Evolutionary conservation across 2,113 vertebrate species (phyloP), one percentile per base, ranked within the genome.

Genomic region (Morone saxatilis): DNA sequence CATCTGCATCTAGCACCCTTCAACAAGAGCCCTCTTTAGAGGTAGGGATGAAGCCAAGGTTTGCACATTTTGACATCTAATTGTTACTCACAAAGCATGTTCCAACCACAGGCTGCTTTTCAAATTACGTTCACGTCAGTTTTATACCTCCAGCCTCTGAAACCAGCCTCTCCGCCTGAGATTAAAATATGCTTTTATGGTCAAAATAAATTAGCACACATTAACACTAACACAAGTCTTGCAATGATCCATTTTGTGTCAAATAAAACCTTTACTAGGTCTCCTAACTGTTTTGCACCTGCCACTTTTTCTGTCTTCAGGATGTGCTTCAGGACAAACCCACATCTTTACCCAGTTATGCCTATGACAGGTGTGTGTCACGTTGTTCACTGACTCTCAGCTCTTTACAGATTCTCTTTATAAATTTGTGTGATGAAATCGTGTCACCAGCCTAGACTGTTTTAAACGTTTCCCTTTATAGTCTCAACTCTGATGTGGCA

Each of bases 351-450:
- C 97, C 96, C 88, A 96, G 76, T 85, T 93, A 86, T 61, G 66
- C 91, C 65, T 97, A 92, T 36, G 98, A 99, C 95, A 99, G 97
- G 98, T 99, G 93, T 77, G 89, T 72, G 76, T 50, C 36, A 2
- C 38, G 4, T 25, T 76, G 38, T 38, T 70, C 13, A 53, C 13
- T 14, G 1, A n/a, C 17, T 63, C 36, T 8, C 25, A 76, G 5
- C 7, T 63, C 16, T 68, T 71, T 31, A 25, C 51, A 65, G 12
- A 80, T 80, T 82, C 38, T 74, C 7, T 56, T 57, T 25, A 25
- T 17, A 47, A 41, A 2, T 61, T 54, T 7, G 5, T 53, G 5
- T 36, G 40, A 4, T 4, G 45, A 13, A 47, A 47, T 4, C n/a
- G 10, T 51, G 16, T 71, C 14, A n/a, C 31, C 25, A 31, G 4